phyloP scores from a whole-genome alignment of 2,113 vertebrate genomes.

The Phoenicopterus ruber region DNA sequence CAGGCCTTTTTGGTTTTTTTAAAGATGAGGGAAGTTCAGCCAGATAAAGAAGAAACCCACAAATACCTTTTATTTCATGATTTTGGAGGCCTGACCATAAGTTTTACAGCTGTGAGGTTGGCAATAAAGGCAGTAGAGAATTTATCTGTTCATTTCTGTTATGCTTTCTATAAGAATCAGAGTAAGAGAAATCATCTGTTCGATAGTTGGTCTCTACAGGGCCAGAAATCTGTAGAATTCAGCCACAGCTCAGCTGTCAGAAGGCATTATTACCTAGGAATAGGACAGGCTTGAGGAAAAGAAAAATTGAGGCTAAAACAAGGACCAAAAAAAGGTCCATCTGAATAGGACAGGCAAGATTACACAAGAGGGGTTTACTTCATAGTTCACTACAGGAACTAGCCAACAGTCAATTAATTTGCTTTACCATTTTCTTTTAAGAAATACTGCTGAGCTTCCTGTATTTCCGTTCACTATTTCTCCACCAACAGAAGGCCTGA shows the following conservation, averaged over 20 bases:
- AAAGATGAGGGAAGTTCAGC: neutral
- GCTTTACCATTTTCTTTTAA: neutral
- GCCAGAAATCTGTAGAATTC: neutral
- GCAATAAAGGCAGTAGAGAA: neutral
- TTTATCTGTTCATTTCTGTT: neutral
- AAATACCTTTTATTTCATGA: neutral
- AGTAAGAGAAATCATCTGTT: neutral
- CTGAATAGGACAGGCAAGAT: neutral
- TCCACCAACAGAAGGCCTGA: neutral
- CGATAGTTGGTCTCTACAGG: rapidly evolving
- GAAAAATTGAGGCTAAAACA: neutral
- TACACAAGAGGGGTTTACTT: neutral
- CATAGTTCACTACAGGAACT: neutral
- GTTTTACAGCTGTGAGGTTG: neutral
- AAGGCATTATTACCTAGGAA: neutral
- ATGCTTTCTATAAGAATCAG: neutral
- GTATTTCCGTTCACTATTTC: neutral
- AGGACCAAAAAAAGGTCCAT: neutral
- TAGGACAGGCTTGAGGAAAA: neutral
- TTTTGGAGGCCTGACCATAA: neutral
- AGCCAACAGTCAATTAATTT: neutral
- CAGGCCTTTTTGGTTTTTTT: neutral
- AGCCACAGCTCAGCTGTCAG: neutral
- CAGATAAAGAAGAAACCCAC: neutral
- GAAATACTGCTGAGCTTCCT: neutral